phyloP scores from a whole-genome alignment of 1,140 invertebrate genomes.

The Trachymyrmex cornetzi region DNA sequence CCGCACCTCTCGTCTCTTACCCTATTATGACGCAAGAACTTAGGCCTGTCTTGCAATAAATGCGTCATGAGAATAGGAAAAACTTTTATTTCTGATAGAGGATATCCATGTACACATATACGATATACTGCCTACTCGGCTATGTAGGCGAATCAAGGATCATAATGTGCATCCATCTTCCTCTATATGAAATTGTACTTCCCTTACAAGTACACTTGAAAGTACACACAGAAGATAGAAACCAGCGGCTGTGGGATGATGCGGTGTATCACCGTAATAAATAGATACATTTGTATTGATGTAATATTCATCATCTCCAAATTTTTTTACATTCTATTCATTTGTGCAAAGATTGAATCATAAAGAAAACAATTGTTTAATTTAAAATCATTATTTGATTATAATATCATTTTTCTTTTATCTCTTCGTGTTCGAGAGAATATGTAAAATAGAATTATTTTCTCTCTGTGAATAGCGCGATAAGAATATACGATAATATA shows the following conservation, averaged over 20 bases:
- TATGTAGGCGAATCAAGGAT: slow-evolving; percentile 40
- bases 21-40: slow-evolving; percentile 90
- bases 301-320: not conserved
- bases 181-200: slow-evolving; percentile 54
- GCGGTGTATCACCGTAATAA: slow-evolving; percentile 4
- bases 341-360: not conserved
- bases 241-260: slow-evolving; percentile 32
- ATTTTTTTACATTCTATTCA: not conserved
- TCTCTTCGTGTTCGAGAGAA: not conserved
- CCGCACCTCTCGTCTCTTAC: slow-evolving; percentile 90
- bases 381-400: not conserved
- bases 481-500: slow-evolving; percentile 5
- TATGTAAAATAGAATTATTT: not conserved
- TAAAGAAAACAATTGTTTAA: not conserved
- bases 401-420: not conserved
- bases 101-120: slow-evolving; percentile 13
- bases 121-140: slow-evolving; percentile 10
- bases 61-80: not conserved
- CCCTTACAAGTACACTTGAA: not conserved
- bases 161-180: slow-evolving; percentile 51
- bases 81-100: not conserved
- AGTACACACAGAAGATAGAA: not conserved
- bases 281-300: not conserved
- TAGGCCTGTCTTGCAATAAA: slow-evolving; percentile 84
- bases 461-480: not conserved